These are phyloP conservation scores for Dasysyrphus tricinctus DNA, from an alignment of 2,888 invertebrate genomes.

Conservation along the genomic window DNA sequence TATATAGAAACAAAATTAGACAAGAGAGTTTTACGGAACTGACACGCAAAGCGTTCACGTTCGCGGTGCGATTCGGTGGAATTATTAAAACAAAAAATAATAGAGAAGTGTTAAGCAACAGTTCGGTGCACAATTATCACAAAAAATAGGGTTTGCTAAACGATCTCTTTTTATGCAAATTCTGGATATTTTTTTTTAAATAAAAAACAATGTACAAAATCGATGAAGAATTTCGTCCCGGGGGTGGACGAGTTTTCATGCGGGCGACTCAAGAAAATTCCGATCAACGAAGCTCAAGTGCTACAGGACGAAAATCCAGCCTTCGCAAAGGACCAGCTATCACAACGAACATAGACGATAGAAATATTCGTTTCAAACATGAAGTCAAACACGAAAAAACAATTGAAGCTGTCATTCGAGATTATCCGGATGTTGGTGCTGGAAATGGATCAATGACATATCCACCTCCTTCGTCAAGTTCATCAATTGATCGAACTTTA, in stretches of 20 bases:
- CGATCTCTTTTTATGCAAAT: conserved; percentile 8
- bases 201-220: conserved; percentile 78
- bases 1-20: conserved; percentile 34
- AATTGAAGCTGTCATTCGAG: conserved; percentile 85
- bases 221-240: conserved; percentile 79
- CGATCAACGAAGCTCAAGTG: conserved; percentile 44
- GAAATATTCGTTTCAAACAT: conserved; percentile 83
- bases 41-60: conserved; percentile 30
- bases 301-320: conserved; percentile 41
- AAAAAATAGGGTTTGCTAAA: conserved; percentile 22
- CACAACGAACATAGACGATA: conserved; percentile 85
- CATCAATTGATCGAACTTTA: conserved; percentile 81
- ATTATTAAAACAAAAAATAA: conserved; percentile 10
- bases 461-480: conserved; percentile 79
- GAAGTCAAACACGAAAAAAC: conserved; percentile 85
- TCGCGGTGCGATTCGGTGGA: conserved; percentile 25
- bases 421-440: conserved; percentile 80
- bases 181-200: neutral
- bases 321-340: conserved; percentile 85
- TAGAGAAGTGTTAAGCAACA: neutral
- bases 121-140: conserved; percentile 15
- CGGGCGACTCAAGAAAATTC: conserved; percentile 78
- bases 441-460: conserved; percentile 70
- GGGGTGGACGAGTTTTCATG: conserved; percentile 79
- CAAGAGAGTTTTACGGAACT: conserved; percentile 56